phyloP scores from a whole-genome alignment of 2,888 invertebrate genomes.

The Digitonthophagus gazella region DNA sequence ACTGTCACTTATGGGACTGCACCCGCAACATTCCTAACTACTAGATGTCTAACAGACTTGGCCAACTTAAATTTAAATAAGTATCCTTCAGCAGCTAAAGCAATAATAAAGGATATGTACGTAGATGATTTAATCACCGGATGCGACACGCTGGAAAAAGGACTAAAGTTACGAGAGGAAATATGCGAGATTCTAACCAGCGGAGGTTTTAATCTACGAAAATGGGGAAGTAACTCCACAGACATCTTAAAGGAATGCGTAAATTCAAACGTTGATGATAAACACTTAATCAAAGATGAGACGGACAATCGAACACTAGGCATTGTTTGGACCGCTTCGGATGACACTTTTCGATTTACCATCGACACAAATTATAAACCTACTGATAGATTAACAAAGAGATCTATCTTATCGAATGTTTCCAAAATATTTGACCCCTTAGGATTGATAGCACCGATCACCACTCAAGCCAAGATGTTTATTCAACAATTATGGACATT shows the following conservation, averaged over 20 bases:
- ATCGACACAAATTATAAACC: background rate
- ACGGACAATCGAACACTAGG: slow-evolving; percentile 2
- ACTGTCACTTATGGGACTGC: slow-evolving; percentile 35
- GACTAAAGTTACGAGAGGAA: background rate
- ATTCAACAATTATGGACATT: slow-evolving; percentile 15
- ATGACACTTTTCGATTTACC: background rate
- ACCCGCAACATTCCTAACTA: slow-evolving; percentile 30
- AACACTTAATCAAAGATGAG: background rate
- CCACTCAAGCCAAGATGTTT: slow-evolving; percentile 16
- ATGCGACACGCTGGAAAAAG: background rate
- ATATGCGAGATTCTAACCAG: background rate
- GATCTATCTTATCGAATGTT: slow-evolving; percentile 13
- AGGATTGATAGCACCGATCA: slow-evolving; percentile 10
- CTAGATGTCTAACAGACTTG: slow-evolving; percentile 3
- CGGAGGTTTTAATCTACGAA: slow-evolving; percentile 7
- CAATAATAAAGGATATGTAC: slow-evolving; percentile 15
- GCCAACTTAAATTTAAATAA: background rate
- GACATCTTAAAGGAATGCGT: background rate
- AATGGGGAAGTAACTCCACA: slow-evolving; percentile 8
- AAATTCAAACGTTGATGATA: background rate
- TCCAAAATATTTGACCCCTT: slow-evolving; percentile 17
- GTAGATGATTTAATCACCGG: slow-evolving; percentile 15
- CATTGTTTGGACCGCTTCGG: background rate
- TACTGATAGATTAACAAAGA: background rate
- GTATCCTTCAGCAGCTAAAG: background rate